Percentiles rank a stretch among this genome's conserved stretches.
Conservation (phyloP, 2,113 vertebrate genomes). For the Nymphicus hollandicus region DNA sequence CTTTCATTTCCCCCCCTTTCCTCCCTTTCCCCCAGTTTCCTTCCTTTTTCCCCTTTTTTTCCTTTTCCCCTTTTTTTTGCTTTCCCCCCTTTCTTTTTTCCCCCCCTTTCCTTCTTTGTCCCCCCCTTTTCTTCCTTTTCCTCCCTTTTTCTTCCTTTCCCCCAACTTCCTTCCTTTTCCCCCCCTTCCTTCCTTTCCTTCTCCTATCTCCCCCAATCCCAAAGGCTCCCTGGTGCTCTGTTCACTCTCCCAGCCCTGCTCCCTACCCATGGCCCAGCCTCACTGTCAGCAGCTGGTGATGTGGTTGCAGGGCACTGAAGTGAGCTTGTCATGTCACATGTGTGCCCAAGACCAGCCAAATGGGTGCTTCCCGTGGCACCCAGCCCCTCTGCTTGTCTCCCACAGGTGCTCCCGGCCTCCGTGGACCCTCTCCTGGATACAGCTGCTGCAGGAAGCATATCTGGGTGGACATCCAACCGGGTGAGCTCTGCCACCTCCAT, state of each 20-base stretch:
- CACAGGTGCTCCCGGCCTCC: not conserved
- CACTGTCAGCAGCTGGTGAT: not conserved
- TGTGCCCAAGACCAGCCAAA: not conserved
- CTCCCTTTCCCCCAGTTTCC: too few species aligned
- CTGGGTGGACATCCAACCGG: rapidly evolving
- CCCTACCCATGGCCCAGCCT: not conserved
- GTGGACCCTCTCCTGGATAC: not conserved
- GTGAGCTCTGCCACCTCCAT: not conserved
- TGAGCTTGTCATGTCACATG: rapidly evolving
- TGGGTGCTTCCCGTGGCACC: not conserved
- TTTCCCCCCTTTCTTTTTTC: too few species aligned
- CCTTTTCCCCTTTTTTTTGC: too few species aligned
- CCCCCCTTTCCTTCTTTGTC: too few species aligned
- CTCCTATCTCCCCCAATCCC: rapidly evolving
- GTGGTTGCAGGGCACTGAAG: not conserved
- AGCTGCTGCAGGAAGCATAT: rapidly evolving
- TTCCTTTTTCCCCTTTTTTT: too few species aligned
- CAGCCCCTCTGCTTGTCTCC: not conserved
- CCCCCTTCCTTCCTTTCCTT: not conserved
- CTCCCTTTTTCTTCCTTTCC: too few species aligned
- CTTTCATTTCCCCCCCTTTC: too few species aligned
- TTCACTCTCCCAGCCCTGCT: rapidly evolving
- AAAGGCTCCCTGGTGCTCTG: not conserved
- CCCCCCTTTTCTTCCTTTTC: too few species aligned
- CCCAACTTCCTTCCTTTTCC: not conserved